Evolutionary conservation across 2,113 vertebrate species (phyloP), one percentile per base, ranked within the genome.

Genomic region (Scolopax mira): DNA sequence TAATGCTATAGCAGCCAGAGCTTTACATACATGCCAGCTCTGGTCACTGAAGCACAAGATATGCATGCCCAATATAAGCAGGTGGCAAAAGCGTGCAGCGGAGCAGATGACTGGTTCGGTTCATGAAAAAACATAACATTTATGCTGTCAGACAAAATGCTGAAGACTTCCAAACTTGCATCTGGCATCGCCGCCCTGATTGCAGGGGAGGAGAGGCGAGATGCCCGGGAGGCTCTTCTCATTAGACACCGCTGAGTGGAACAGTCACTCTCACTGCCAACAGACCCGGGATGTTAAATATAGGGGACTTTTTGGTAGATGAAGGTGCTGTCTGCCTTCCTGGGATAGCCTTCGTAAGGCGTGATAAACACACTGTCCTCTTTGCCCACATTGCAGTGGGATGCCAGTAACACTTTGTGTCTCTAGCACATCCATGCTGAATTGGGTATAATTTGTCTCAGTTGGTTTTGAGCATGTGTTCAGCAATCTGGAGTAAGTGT

Each of bases 51-150:
- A 90, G 79, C 41, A 27, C 30, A 55, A 83, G 27, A 15, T 88
- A 52, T 93, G 21, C 0, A 0, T 77, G 66, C 44, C 85, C 55
- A 35, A 16, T 35, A 19, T 13, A 90, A 85, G 64, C 92, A 95
- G 94, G 93, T 92, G 93, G 79, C 12, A 4, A 71, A 71, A 87
- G 84, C 4, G 4, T 81, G 83, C 91, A 91, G 89, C 3, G 4
- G 62, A 93, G 66, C 94, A 95, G 67, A 83, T 90, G 88, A 95
- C 85, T 97, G 72, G 79, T 88, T 92, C 3, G 1, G 44, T 90
- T 94, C 90, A 88, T 83, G 88, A 92, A 90, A 95, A 96, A 96
- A 52, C 74, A 57, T 93, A 88, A 93, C 85, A 88, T 94, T 96
- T 95, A 88, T 83, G 51, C 92, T 95, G 90, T 93, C 94, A 90